Conservation (phyloP, 2,888 invertebrate species). For the Papilio demoleus region DNA sequence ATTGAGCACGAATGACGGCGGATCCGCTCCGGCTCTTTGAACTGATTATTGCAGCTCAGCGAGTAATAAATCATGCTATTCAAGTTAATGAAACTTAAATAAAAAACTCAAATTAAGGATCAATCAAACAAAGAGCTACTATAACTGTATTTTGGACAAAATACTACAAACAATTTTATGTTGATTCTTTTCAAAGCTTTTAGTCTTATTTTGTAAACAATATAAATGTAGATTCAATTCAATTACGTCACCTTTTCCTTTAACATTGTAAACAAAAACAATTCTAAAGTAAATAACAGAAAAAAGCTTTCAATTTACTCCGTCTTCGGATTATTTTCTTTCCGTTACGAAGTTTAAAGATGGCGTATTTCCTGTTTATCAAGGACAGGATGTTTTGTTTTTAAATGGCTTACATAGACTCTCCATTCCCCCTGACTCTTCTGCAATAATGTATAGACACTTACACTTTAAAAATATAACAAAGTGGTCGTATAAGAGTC, state of each 20-base stretch:
- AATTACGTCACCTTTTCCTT: slow-evolving; percentile 6
- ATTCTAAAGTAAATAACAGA: slow-evolving; percentile 12
- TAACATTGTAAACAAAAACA: slow-evolving; percentile 5
- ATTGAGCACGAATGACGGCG: slow-evolving; percentile 16
- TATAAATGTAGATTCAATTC: not conserved
- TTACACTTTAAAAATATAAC: not conserved
- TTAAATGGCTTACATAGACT: not conserved
- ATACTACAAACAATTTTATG: not conserved
- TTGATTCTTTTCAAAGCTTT: not conserved
- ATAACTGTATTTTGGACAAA: not conserved
- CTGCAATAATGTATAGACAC: too few species aligned
- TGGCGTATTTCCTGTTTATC: not conserved
- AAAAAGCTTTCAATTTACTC: slow-evolving; percentile 4
- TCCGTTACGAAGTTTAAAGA: not conserved
- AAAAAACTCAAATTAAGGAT: not conserved
- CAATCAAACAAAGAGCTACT: not conserved
- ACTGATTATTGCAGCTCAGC: not conserved
- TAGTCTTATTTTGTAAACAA: slow-evolving; percentile 31
- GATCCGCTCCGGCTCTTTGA: slow-evolving; percentile 10
- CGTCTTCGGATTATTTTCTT: not conserved
- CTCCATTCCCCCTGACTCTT: too few species aligned
- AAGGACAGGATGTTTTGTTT: not conserved
- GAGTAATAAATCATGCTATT: slow-evolving; percentile 5
- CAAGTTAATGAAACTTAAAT: not conserved
- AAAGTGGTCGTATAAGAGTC: not conserved